phyloP scores from a whole-genome alignment of 2,113 vertebrate species.

The Trogon melanurus region DNA sequence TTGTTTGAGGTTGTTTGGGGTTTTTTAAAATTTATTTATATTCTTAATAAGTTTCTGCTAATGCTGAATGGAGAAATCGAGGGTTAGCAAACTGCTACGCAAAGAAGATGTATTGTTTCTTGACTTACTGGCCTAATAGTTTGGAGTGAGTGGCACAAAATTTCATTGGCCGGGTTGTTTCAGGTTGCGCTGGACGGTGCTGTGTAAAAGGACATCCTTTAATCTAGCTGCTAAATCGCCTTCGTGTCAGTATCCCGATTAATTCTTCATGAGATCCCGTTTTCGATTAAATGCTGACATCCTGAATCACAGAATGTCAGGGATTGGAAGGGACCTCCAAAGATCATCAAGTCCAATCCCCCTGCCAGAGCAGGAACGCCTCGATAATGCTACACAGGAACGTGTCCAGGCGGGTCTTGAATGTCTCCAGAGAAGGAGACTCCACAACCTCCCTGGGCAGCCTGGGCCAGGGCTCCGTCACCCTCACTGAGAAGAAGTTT shows the following conservation, averaged over 20 bases:
- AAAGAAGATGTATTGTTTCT: neutral
- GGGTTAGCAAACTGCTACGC: neutral
- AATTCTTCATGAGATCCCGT: neutral
- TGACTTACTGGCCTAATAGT: neutral
- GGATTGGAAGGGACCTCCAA: no score
- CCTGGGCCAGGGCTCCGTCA: no score
- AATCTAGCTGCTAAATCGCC: slow-evolving; percentile 7
- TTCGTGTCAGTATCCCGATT: slow-evolving; percentile 11
- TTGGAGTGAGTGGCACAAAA: neutral
- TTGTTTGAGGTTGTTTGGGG: neutral
- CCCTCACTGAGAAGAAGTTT: no score
- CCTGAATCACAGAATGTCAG: no score
- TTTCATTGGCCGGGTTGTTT: neutral
- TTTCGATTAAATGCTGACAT: neutral
- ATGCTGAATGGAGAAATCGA: neutral
- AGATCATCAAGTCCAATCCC: no score
- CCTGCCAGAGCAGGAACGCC: no score
- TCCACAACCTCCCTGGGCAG: no score
- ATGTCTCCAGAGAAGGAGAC: no score
- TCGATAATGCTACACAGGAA: no score
- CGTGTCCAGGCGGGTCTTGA: no score
- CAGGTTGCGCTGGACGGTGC: neutral
- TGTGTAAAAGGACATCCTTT: neutral
- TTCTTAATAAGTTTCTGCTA: neutral
- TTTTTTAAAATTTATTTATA: neutral